Percentiles rank a stretch among this genome's conserved stretches.
These are phyloP conservation scores for Gobiocypris rarus DNA, from an alignment of 2,113 vertebrate species.

Conservation along the genomic window DNA sequence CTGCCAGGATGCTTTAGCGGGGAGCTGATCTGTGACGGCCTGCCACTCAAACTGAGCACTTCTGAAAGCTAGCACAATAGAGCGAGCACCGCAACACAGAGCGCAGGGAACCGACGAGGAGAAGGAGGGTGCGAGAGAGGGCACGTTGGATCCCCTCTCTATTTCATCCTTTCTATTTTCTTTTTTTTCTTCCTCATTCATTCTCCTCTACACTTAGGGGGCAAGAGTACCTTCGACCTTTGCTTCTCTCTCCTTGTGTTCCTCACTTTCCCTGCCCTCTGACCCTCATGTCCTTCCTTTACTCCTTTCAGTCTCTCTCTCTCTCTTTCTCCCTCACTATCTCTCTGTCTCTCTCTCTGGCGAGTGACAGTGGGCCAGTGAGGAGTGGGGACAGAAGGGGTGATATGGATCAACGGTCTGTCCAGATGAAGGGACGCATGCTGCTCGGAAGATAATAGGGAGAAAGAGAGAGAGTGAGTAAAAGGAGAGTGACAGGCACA, in stretches of 20 bases:
- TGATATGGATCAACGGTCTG: constrained; percentile 51
- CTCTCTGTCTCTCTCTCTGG: constrained; percentile 28
- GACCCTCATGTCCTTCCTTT: constrained; percentile 25
- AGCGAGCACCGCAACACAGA: constrained; percentile 71
- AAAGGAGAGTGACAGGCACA: constrained; percentile 50
- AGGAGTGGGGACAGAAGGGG: constrained; percentile 40
- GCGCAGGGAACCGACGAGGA: constrained; percentile 69
- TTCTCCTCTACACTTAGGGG: constrained; percentile 30
- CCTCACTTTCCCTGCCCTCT: not conserved
- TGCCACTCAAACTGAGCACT: constrained; percentile 99
- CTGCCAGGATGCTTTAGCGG: constrained; percentile 98
- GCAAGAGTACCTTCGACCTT: constrained; percentile 37
- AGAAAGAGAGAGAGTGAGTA: constrained; percentile 52
- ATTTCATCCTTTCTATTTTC: constrained; percentile 32
- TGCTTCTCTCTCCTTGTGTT: constrained; percentile 6
- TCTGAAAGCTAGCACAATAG: constrained; percentile 98
- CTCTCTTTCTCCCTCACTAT: not conserved
- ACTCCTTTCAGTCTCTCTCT: constrained; percentile 7
- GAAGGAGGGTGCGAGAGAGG: constrained; percentile 15
- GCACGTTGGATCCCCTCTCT: constrained; percentile 32
- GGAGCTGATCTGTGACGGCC: constrained; percentile 99
- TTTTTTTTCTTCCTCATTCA: constrained; percentile 17
- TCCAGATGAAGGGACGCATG: constrained; percentile 50
- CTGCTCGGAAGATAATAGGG: constrained; percentile 47
- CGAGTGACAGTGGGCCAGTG: constrained; percentile 29